Evolutionary conservation across 2,888 invertebrate species (phyloP), one percentile per base, ranked within the genome.

Genomic region (Meliscaeva auricollis): DNA sequence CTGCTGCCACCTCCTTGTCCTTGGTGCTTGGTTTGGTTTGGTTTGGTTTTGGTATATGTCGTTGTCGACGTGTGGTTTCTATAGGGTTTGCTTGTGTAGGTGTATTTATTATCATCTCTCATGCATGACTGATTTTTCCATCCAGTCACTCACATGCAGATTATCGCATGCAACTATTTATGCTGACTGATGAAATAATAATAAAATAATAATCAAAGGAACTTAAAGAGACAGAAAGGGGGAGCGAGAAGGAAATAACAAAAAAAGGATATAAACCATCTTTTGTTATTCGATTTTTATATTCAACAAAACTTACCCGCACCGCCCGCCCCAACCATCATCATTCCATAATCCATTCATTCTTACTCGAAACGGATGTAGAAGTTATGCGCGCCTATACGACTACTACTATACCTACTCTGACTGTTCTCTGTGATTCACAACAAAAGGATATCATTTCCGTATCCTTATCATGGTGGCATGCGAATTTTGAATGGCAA

Each of bases 71-170:
- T 46, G 38, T 64, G 30, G 30, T 62, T 32, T 48, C 35, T 32
- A 11, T 38, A 9, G 13, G 11, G 11, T 11, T 32, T 56, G 56
- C 3, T 17, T 46, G 46, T 46, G 17, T 35, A 35, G 9, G 38
- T 17, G 62, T 35, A 35, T 58, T 90, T 90, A 89, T 89, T 90
- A 91, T 90, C 91, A 91, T 90, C 90, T 90, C 90, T 91, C 89
- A 90, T 91, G 91, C 90, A 91, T 91, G 90, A 91, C 85, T 91
- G 91, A 90, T 88, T 91, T 91, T 90, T 88, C 88, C 89, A 72
- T 69, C 46, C 44, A 46, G 41, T 50, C 26, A 69, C 69, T 68
- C 81, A 77, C 73, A 77, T 85, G 70, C 81, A 81, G 81, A 77
- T 81, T 69, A 85, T 75, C 70, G 72, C 81, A 73, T 85, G 85